Percentiles rank a stretch among this genome's conserved stretches.
These are phyloP conservation scores for Philereme transversata DNA, from an alignment of 2,888 invertebrate genomes.

Conservation along the genomic window DNA sequence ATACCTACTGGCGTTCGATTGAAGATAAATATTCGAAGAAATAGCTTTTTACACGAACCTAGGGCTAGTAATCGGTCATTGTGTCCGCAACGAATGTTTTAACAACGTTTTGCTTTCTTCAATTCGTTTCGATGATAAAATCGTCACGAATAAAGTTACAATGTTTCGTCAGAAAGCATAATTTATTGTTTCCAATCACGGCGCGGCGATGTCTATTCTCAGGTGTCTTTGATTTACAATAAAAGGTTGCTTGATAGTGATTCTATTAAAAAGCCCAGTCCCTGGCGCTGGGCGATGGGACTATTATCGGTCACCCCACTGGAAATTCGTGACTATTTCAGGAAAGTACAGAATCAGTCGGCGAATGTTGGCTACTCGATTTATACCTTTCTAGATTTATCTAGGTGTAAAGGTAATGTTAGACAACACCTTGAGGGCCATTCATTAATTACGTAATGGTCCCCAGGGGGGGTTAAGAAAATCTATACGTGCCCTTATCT, in stretches of 20 bases:
- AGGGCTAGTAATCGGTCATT: slow-evolving; percentile 14
- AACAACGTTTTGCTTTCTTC: slow-evolving; percentile 35
- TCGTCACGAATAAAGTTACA: slow-evolving; percentile 29
- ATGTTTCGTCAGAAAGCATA: slow-evolving; percentile 27
- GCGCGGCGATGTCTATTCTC: slow-evolving; percentile 15
- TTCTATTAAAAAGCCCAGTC: slow-evolving; percentile 43
- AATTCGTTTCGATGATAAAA: slow-evolving; percentile 38
- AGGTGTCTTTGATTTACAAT: slow-evolving; percentile 20
- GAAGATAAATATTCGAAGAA: neutral
- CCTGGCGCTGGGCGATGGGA: slow-evolving; percentile 39
- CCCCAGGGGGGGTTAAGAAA: no score
- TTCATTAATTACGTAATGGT: no score
- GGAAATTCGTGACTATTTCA: slow-evolving; percentile 72
- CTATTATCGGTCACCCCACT: slow-evolving; percentile 52
- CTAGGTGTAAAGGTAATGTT: neutral
- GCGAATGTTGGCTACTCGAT: slow-evolving; percentile 3
- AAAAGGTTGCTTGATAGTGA: slow-evolving; percentile 18
- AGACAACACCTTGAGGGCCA: neutral
- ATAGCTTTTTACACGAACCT: slow-evolving; percentile 11
- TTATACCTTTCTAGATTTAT: slow-evolving; percentile 4
- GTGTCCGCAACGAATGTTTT: slow-evolving; percentile 20
- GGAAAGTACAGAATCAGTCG: slow-evolving; percentile 62
- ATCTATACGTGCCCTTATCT: no score
- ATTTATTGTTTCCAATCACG: slow-evolving; percentile 26
- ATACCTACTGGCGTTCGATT: neutral